phyloP scores from a whole-genome alignment of 2,113 vertebrate species.

The Ascaphus truei region DNA sequence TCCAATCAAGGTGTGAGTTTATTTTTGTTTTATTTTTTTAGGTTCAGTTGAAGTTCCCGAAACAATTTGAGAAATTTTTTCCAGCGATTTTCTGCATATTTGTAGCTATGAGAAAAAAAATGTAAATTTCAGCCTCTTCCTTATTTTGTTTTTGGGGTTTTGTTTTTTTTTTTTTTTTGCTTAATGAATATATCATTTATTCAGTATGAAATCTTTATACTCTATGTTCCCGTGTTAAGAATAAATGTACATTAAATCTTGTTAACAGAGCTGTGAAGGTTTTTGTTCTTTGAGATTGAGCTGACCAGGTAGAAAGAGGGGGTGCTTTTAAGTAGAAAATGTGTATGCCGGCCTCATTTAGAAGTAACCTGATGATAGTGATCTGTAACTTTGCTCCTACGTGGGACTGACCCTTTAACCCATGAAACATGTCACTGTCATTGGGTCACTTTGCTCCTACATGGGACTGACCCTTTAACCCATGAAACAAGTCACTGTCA shows the following conservation, averaged over 20 bases:
- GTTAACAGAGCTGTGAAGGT: slow-evolving; percentile 96
- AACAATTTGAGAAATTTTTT: slow-evolving; percentile 93
- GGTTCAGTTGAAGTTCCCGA: slow-evolving; percentile 93
- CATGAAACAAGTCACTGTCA: too few species aligned
- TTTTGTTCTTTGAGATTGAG: slow-evolving; percentile 69
- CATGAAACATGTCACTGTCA: too few species aligned
- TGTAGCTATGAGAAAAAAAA: slow-evolving; percentile 99
- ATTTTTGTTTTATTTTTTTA: slow-evolving; percentile 39
- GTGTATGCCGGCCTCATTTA: too few species aligned
- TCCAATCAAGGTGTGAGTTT: slow-evolving; percentile 85
- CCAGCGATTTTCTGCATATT: slow-evolving; percentile 99
- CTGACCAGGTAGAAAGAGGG: too few species aligned
- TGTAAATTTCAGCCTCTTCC: slow-evolving; percentile 98
- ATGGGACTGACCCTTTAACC: too few species aligned
- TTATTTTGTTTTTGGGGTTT: too few species aligned
- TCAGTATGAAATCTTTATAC: slow-evolving; percentile 99
- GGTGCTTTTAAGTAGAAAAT: too few species aligned
- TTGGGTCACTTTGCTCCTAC: too few species aligned
- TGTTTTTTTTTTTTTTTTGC: slow-evolving; percentile 96
- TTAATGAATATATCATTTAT: slow-evolving; percentile 99
- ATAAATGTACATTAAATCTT: slow-evolving; percentile 99
- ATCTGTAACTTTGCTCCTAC: too few species aligned
- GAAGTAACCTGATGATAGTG: too few species aligned
- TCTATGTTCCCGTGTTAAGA: slow-evolving; percentile 99
- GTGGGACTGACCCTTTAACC: too few species aligned